phyloP scores from a whole-genome alignment of 1,140 invertebrate species.

The Xylocopa sonorina region DNA sequence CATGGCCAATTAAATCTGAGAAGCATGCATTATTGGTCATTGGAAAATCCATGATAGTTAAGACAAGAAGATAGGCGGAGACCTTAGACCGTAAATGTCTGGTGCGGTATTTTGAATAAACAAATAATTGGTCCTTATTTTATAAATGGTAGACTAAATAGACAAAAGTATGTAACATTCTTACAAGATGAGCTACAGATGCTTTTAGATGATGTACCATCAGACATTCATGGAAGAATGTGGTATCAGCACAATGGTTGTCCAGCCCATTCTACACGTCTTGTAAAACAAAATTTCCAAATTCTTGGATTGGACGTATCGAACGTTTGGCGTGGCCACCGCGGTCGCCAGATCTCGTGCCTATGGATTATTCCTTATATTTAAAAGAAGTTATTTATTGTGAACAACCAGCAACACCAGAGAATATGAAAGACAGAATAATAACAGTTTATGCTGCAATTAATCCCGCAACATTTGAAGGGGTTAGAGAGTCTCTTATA shows the following conservation, averaged over 20 bases:
- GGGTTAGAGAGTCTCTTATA: not conserved
- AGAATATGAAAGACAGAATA: not conserved
- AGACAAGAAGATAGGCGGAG: not conserved
- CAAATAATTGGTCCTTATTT: not conserved
- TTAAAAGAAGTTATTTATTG: not conserved
- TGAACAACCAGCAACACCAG: not conserved
- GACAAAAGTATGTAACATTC: not conserved
- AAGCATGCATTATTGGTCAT: constrained; percentile 1
- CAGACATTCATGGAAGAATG: not conserved
- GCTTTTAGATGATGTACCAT: not conserved
- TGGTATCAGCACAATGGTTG: not conserved
- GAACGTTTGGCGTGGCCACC: not conserved
- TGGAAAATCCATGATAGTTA: not conserved
- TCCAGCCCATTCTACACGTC: not conserved
- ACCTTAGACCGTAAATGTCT: not conserved
- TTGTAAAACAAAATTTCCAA: not conserved
- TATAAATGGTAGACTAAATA: not conserved
- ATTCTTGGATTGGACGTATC: not conserved
- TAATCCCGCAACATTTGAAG: not conserved
- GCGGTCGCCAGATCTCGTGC: not conserved
- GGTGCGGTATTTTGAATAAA: not conserved
- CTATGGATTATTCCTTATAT: not conserved
- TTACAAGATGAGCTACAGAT: not conserved
- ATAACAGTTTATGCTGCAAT: not conserved
- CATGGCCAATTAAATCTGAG: not conserved